These are phyloP conservation scores for Syngnathus acus DNA, from an alignment of 2,797 vertebrate species.

Conservation along the genomic window DNA sequence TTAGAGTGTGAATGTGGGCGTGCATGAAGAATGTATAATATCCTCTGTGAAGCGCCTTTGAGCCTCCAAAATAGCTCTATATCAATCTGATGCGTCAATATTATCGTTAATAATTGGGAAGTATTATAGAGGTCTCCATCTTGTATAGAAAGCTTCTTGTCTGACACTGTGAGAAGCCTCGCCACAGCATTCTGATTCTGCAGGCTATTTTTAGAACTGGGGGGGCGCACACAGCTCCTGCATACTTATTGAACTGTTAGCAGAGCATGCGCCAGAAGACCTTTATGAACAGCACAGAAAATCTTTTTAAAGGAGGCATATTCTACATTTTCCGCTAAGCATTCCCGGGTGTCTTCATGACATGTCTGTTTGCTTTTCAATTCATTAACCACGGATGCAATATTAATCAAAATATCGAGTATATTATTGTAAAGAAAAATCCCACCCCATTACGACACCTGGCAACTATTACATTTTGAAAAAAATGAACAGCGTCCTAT, in stretches of 20 bases:
- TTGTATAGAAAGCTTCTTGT: constrained; percentile 32
- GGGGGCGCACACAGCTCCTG: constrained; percentile 24
- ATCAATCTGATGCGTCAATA: too few species aligned
- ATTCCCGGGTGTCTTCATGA: background rate
- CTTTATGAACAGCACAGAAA: background rate
- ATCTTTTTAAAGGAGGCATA: background rate
- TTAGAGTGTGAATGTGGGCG: too few species aligned
- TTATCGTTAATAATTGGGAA: too few species aligned
- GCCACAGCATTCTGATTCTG: constrained; percentile 20
- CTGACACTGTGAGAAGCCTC: constrained; percentile 18
- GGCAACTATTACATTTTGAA: background rate
- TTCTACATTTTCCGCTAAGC: too few species aligned
- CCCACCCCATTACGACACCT: background rate
- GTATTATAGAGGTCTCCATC: constrained; percentile 50
- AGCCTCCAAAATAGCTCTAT: too few species aligned
- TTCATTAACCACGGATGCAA: too few species aligned
- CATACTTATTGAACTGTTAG: constrained; percentile 19
- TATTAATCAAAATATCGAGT: too few species aligned
- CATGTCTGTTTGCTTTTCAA: too few species aligned
- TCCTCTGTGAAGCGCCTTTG: too few species aligned
- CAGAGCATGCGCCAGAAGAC: constrained; percentile 14
- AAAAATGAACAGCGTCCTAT: too few species aligned
- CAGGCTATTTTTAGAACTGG: constrained; percentile 36
- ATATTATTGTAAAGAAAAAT: too few species aligned
- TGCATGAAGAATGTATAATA: too few species aligned